phyloP scores from a whole-genome alignment of 2,113 vertebrate genomes.

The Petaurus breviceps region DNA sequence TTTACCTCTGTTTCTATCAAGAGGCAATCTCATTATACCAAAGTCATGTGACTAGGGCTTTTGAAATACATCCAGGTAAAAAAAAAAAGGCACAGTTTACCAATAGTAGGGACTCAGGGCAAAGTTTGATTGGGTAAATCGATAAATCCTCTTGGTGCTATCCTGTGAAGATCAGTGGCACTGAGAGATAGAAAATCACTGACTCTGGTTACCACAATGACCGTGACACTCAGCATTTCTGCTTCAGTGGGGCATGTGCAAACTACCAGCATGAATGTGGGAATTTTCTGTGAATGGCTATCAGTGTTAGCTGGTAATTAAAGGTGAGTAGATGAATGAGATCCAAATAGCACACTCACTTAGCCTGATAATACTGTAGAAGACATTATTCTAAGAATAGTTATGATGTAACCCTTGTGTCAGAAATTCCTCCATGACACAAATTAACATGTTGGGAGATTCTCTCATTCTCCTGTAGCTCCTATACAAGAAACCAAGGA shows the following conservation, averaged over 20 bases:
- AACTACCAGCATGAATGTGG: background rate
- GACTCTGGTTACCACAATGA: background rate
- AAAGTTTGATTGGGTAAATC: background rate
- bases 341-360: background rate
- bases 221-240: background rate
- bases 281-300: background rate
- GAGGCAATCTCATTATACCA: background rate
- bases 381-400: background rate
- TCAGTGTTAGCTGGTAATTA: background rate
- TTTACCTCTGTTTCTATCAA: background rate
- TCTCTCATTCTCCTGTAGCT: background rate
- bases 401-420: background rate
- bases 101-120: background rate
- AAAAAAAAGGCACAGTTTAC: background rate
- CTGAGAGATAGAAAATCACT: background rate
- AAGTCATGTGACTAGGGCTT: background rate
- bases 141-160: background rate
- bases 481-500: background rate
- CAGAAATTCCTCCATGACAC: background rate
- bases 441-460: background rate
- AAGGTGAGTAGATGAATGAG: background rate
- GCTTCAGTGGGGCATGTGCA: background rate
- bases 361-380: background rate
- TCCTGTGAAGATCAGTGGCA: background rate
- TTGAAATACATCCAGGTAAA: background rate